Percentiles rank a stretch among this genome's conserved stretches.
These are phyloP conservation scores for Xenus cinereus DNA, from an alignment of 2,113 vertebrate species.

Conservation along the genomic window DNA sequence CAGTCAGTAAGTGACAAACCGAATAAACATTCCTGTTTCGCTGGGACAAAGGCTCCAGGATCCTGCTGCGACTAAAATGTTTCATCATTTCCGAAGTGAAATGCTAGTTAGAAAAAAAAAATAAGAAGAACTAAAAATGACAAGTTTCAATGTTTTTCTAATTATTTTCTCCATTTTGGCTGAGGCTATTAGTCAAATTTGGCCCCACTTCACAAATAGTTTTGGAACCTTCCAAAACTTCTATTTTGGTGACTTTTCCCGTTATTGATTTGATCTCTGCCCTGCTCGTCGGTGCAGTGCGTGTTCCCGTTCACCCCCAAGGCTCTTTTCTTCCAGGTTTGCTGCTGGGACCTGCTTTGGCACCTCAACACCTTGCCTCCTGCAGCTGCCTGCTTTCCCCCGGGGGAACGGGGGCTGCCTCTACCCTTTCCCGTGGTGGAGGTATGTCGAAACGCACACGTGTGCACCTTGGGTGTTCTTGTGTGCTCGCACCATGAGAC, in stretches of 20 bases:
- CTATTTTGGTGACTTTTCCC: neutral
- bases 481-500: accelerated
- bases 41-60: constrained; percentile 35
- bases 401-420: neutral
- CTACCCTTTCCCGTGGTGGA: neutral
- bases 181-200: constrained; percentile 12
- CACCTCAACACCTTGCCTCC: neutral
- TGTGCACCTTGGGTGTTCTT: neutral
- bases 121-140: neutral
- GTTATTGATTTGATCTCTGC: neutral
- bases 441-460: accelerated
- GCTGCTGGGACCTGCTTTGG: neutral
- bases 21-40: neutral
- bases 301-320: neutral
- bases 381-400: neutral
- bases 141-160: constrained; percentile 56
- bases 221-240: constrained; percentile 1
- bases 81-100: constrained; percentile 47
- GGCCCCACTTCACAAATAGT: neutral
- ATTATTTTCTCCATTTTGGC: constrained; percentile 52
- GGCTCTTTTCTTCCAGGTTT: neutral
- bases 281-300: accelerated
- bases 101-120: neutral
- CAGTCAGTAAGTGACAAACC: constrained; percentile 1
- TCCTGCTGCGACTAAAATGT: constrained; percentile 35